phyloP scores from a whole-genome alignment of 2,797 vertebrate species.

The Tragopan temminckii region DNA sequence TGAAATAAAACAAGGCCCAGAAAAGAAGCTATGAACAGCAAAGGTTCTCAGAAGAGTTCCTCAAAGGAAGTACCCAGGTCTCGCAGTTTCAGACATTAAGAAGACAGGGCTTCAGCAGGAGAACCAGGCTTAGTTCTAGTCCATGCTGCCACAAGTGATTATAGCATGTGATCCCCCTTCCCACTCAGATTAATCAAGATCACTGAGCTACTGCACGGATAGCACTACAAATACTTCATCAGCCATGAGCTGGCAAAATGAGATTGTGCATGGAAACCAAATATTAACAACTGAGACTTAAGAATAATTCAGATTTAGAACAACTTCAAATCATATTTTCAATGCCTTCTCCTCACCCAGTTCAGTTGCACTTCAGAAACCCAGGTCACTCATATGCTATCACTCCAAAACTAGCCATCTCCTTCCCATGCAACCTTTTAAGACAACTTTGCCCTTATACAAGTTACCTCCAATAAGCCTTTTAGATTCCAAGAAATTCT shows the following conservation, averaged over 20 bases:
- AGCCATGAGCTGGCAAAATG: background rate
- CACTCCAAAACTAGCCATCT: constrained; percentile 19
- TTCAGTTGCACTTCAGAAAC: background rate
- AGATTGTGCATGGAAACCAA: background rate
- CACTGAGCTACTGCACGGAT: background rate
- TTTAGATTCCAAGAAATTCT: background rate
- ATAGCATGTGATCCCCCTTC: accelerated
- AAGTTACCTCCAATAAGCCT: background rate
- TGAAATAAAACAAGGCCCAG: background rate
- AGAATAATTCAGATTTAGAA: background rate
- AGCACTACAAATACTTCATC: background rate
- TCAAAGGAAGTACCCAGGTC: background rate
- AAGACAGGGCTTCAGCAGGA: background rate
- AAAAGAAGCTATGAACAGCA: background rate
- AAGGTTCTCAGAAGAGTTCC: background rate
- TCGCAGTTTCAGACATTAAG: background rate
- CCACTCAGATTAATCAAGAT: background rate
- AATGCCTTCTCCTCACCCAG: background rate
- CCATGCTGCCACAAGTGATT: background rate
- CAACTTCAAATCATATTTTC: background rate
- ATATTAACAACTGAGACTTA: background rate
- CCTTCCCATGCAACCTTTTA: background rate
- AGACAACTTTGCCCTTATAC: constrained; percentile 15
- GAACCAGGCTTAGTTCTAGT: background rate
- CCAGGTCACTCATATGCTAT: constrained; percentile 50